These are phyloP conservation scores for Tineola bisselliella DNA, from an alignment of 2,888 invertebrate genomes.

Conservation along the genomic window DNA sequence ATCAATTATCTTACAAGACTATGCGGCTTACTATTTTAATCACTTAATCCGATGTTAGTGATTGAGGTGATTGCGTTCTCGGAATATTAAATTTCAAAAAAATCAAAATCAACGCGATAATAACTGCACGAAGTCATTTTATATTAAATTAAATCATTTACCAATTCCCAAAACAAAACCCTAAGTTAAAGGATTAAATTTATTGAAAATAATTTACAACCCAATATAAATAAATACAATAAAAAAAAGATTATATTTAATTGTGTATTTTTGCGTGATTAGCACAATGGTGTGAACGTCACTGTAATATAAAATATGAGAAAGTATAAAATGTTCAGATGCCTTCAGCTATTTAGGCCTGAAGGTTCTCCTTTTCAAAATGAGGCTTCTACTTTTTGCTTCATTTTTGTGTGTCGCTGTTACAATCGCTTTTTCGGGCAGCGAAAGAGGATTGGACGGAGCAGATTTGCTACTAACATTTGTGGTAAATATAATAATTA, in stretches of 20 bases:
- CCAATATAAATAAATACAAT: background rate
- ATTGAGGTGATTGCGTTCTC: no score
- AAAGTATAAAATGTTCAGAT: background rate
- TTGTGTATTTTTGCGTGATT: background rate
- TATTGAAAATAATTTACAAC: background rate
- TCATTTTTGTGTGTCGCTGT: background rate
- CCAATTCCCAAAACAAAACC: no score
- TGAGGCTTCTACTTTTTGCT: background rate
- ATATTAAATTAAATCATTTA: no score
- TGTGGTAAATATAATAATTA: conserved; percentile 2
- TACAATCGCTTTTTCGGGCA: background rate
- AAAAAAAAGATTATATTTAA: background rate
- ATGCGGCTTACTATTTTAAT: no score
- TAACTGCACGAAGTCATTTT: no score
- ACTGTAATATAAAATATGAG: background rate
- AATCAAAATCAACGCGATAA: no score
- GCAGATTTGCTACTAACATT: conserved; percentile 5
- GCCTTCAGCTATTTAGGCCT: background rate
- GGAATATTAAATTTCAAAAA: no score
- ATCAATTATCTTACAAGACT: no score
- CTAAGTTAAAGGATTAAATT: background rate
- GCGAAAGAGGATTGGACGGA: background rate
- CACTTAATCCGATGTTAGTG: no score
- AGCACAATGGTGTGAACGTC: background rate
- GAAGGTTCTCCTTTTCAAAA: background rate